Base-by-base conservation (phyloP, 2,113 vertebrate species). In the Nesogale talazaci region DNA sequence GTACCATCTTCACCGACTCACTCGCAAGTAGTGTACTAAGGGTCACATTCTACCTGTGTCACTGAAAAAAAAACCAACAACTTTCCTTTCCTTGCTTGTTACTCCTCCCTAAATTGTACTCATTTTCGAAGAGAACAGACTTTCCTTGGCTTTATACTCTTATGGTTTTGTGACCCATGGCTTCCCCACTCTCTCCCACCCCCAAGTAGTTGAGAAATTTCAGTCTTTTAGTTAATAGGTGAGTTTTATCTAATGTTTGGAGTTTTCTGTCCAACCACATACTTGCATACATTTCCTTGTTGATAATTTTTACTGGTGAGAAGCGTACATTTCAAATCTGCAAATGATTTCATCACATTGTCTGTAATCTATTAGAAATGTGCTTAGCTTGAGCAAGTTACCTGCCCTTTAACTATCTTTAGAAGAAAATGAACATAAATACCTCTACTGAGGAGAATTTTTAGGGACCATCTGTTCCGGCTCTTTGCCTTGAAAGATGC, bases 91-190 rank as follows among this genome's bases (percentile, higher is more conserved):
- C 34, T 70, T 38, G 38, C 69, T 46, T 89, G 70, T 8, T 94
- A 38, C 92, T 92, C 22, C 36, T 46, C 10, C 94, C 88, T 95
- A 94, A 91, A 87, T 83, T 88, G 34, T 94, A 84, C 11, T 85
- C 11, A 0, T 80, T 82, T 93, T 95, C 85, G 82, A 97, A 96
- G 46, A 86, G 59, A 88, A 61, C 46, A 95, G 34, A 83, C n/a
- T 94, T 96, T 34, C n/a, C 84, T 95, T 97, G 94, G 92, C 86
- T 94, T 81, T 52, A 70, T 69, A 17, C 77, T 91, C 59, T 93
- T 93, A 40, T 88, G 40, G 20, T 94, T 94, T 93, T 95, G 16
- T 89, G 40, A 77, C 94, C 93, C 19, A 4, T 86, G 75, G 88
- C 72, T 69, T 91, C 89, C 17, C 11, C 22, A n/a, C n/a, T n/a